Evolutionary conservation across 2,113 vertebrate species (phyloP).

Genomic region (Meles meles): DNA sequence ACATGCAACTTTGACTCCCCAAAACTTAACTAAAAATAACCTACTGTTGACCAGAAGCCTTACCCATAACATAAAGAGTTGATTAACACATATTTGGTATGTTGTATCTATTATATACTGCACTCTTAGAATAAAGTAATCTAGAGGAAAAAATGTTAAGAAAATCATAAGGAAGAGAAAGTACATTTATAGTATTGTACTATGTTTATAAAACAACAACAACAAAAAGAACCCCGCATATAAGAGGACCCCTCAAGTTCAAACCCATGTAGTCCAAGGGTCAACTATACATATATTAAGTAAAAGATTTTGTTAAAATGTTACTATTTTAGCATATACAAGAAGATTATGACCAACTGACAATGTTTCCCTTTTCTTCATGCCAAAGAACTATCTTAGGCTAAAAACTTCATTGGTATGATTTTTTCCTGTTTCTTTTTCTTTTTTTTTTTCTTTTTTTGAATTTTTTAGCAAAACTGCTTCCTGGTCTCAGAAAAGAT

Average conservation of each 20-base stretch:
- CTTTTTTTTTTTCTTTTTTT: background rate
- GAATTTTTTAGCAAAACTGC: background rate
- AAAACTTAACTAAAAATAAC: background rate
- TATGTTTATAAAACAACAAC: background rate
- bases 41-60: background rate
- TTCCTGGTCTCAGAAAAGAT: background rate
- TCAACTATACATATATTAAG: background rate
- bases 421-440: background rate
- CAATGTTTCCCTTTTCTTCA: too few species aligned
- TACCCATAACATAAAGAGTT: background rate
- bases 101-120: background rate
- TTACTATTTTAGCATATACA: background rate
- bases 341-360: background rate
- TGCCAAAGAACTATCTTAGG: background rate
- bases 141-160: background rate
- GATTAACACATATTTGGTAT: background rate
- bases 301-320: background rate
- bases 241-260: background rate
- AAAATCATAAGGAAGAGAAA: background rate
- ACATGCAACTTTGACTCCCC: background rate
- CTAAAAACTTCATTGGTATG: background rate
- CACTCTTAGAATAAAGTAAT: background rate
- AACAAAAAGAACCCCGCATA: background rate
- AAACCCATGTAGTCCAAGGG: background rate
- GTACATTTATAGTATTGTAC: background rate